Evolutionary conservation across 2,888 invertebrate species (phyloP).

Genomic region (Eristalis pertinax): DNA sequence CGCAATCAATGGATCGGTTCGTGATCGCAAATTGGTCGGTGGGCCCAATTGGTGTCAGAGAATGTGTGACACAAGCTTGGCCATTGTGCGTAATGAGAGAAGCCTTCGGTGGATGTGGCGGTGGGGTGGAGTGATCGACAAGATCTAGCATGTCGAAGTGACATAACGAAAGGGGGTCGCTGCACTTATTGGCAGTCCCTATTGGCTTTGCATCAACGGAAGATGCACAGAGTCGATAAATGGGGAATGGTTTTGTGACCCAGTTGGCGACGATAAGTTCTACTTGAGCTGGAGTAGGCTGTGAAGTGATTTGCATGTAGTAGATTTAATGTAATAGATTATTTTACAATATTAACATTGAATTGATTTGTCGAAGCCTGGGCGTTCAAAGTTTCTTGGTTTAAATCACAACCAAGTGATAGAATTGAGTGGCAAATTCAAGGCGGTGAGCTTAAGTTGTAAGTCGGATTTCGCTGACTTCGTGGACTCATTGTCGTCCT

Average conservation of each 20-base stretch:
- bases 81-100: constrained; percentile 17
- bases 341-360: no score
- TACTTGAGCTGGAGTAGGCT: no score
- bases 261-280: not conserved
- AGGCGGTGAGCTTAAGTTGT: no score
- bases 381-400: no score
- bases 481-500: no score
- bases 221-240: not conserved
- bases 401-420: no score
- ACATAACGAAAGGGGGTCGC: not conserved
- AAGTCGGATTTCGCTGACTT: no score
- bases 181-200: not conserved
- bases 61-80: constrained; percentile 36
- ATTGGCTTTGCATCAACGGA: not conserved
- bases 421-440: no score
- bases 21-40: constrained; percentile 19
- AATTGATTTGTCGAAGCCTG: no score
- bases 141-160: not conserved
- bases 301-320: no score
- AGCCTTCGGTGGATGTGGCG: constrained; percentile 11
- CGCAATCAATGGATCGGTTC: constrained; percentile 30
- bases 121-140: not conserved
- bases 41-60: not conserved
- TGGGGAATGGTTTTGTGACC: not conserved
- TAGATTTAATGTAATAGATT: no score